phyloP scores from a whole-genome alignment of 2,113 vertebrate species.

The Setophaga kirtlandii region DNA sequence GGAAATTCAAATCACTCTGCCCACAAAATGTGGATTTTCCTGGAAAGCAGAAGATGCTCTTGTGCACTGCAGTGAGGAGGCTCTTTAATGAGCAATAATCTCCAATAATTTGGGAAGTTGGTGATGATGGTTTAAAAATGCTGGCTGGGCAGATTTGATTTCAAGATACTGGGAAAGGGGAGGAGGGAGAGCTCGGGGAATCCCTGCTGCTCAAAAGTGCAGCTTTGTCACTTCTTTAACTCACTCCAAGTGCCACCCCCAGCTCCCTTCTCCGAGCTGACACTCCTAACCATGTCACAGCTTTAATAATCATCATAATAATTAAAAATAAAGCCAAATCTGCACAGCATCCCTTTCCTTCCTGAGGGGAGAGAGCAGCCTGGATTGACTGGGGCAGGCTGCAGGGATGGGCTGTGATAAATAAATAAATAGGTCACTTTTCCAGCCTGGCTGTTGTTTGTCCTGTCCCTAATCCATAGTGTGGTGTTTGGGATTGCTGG shows the following conservation, averaged over 20 bases:
- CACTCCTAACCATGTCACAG: not conserved
- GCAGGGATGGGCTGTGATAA: not conserved
- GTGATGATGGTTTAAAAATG: not conserved
- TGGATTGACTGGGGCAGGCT: not conserved
- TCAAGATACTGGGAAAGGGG: not conserved
- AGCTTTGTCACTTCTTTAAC: not conserved
- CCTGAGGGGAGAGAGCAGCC: not conserved
- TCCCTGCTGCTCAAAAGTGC: not conserved
- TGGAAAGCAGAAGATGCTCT: not conserved
- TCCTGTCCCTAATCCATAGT: not conserved
- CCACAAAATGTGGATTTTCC: not conserved
- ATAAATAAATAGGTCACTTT: not conserved
- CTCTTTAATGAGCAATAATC: not conserved
- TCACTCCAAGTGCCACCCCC: not conserved
- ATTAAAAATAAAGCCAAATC: not conserved
- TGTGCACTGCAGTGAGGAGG: not conserved
- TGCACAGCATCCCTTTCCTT: not conserved
- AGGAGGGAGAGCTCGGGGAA: not conserved
- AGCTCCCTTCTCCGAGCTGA: not conserved
- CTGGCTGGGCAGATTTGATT: not conserved
- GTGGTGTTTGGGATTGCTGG: not conserved
- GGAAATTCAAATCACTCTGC: not conserved
- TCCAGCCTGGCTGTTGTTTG: not conserved
- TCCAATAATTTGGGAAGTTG: not conserved
- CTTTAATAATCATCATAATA: not conserved